Percentiles rank a stretch among this genome's conserved stretches.
Evolutionary conservation across 92 coral and sea anemone species (phyloP).

Genomic region (Metridium senile): DNA sequence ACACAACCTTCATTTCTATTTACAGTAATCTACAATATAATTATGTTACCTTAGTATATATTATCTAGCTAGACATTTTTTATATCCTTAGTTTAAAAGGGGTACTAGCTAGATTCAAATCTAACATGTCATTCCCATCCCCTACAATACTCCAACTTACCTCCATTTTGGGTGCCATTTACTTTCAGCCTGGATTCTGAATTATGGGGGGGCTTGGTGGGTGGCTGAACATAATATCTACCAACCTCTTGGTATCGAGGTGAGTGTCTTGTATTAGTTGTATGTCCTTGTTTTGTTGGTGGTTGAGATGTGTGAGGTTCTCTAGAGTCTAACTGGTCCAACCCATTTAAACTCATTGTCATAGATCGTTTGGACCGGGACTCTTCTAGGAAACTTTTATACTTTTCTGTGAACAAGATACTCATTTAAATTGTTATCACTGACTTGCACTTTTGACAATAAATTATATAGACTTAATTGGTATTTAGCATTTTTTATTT

Average conservation of each 20-base stretch:
- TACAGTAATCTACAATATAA: no score
- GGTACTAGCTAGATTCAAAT: neutral
- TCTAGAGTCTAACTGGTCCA: slow-evolving; percentile 16
- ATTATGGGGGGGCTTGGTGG: slow-evolving; percentile 39
- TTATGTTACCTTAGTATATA: no score
- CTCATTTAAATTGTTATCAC: no score
- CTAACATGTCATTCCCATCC: neutral
- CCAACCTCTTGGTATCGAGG: slow-evolving; percentile 22
- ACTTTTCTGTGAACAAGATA: slow-evolving; percentile 85
- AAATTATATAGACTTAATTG: no score
- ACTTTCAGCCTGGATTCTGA: slow-evolving; percentile 29
- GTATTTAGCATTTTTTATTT: no score
- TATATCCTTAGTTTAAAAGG: no score
- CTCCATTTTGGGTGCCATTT: slow-evolving; percentile 25
- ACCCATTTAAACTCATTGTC: slow-evolving; percentile 26
- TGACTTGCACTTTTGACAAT: no score
- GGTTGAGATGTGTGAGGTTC: no score
- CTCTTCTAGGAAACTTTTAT: slow-evolving; percentile 69
- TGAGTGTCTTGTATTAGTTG: slow-evolving; percentile 12
- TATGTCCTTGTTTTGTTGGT: slow-evolving; percentile 13
- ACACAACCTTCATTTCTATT: no score
- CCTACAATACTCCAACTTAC: neutral
- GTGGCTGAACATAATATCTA: slow-evolving; percentile 56
- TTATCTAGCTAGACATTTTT: no score
- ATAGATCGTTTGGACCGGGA: slow-evolving; percentile 47